Conservation (phyloP, 2,888 invertebrate genomes). For the Dynastes hyllus region DNA sequence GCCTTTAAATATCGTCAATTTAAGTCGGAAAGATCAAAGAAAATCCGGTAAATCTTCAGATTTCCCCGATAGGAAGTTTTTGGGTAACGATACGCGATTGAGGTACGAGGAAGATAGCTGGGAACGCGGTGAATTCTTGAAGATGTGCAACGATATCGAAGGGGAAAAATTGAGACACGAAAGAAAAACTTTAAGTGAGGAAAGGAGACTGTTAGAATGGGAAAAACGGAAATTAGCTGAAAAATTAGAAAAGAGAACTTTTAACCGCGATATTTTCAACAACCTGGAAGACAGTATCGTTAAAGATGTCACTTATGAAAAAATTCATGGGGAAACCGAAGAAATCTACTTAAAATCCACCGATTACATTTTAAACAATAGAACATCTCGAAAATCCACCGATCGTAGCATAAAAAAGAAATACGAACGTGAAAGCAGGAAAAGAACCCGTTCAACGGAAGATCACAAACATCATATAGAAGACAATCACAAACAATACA, state of each 20-base stretch:
- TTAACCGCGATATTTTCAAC: constrained; percentile 26
- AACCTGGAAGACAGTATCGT: constrained; percentile 15
- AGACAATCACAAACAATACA: background rate
- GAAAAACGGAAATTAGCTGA: constrained; percentile 56
- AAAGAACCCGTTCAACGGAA: constrained; percentile 18
- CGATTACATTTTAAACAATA: constrained; percentile 22
- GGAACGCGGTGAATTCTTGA: constrained; percentile 57
- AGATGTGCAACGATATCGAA: constrained; percentile 53
- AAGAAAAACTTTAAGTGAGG: constrained; percentile 56
- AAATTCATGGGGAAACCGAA: constrained; percentile 13
- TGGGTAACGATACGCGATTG: constrained; percentile 18
- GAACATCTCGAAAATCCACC: background rate
- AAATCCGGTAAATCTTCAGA: constrained; percentile 26
- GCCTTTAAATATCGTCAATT: constrained; percentile 56
- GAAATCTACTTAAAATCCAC: constrained; percentile 21
- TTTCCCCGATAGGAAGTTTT: constrained; percentile 22
- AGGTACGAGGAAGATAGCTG: constrained; percentile 57
- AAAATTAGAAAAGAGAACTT: constrained; percentile 51
- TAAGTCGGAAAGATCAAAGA: constrained; percentile 46
- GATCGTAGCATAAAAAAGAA: constrained; percentile 8
- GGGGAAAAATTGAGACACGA: constrained; percentile 55
- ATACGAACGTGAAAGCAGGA: constrained; percentile 14
- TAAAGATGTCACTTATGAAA: constrained; percentile 28
- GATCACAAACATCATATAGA: constrained; percentile 34
- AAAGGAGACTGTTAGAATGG: constrained; percentile 56